phyloP scores from a whole-genome alignment of 2,797 vertebrate species.

The Gallinago stenura region DNA sequence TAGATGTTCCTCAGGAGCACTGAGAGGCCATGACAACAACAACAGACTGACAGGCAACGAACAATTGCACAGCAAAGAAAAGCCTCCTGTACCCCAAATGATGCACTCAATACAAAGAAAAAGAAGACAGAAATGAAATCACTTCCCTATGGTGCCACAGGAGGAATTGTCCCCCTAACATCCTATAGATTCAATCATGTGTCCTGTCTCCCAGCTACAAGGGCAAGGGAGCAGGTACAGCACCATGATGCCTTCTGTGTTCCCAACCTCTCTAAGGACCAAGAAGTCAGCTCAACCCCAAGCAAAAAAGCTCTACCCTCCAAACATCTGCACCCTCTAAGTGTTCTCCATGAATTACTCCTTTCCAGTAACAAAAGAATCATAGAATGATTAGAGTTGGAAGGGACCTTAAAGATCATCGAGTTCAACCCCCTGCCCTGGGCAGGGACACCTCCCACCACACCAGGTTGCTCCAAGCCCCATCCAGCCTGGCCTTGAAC shows the following conservation, averaged over 20 bases:
- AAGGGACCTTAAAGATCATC: no score
- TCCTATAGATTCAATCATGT: fast-evolving
- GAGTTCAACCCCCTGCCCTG: no score
- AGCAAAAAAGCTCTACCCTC: background rate
- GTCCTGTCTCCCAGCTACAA: background rate
- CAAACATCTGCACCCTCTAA: background rate
- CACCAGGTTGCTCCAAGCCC: no score
- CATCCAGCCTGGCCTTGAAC: no score
- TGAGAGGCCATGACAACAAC: background rate
- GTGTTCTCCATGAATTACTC: background rate
- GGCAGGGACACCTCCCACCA: no score
- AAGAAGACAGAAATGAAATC: background rate
- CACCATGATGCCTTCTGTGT: background rate
- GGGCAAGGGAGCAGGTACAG: background rate
- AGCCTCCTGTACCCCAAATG: background rate
- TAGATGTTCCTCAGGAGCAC: background rate
- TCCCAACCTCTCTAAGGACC: background rate
- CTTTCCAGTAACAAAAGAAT: background rate
- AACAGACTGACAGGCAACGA: background rate
- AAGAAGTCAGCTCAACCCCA: background rate
- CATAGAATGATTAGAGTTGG: no score
- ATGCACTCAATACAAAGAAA: background rate
- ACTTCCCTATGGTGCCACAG: background rate
- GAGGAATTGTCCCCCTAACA: fast-evolving
- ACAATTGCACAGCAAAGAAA: background rate